A percentile compares a stretch with the other conserved stretches of the same genome.
These are phyloP conservation scores for Drosophila melanocephala DNA, from an alignment of 2,888 invertebrate species.

Conservation along the genomic window DNA sequence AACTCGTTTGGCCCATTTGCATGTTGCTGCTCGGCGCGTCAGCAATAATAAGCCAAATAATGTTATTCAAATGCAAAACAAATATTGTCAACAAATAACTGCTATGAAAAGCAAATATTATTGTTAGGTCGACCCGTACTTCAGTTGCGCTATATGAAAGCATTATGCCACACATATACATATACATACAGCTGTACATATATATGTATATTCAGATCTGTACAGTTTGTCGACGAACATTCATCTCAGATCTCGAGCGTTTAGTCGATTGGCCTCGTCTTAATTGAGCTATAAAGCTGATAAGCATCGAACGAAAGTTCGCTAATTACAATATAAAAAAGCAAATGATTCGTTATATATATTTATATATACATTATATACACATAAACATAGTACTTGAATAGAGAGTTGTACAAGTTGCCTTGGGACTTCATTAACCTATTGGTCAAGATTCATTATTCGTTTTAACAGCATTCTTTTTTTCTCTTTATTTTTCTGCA, in stretches of 20 bases:
- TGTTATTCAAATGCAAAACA: constrained; percentile 65
- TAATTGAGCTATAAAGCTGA: constrained; percentile 45
- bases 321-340: constrained; percentile 31
- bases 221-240: neutral
- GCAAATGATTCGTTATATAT: neutral
- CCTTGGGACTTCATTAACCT: neutral
- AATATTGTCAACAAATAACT: constrained; percentile 62
- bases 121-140: constrained; percentile 12
- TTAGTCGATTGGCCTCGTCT: constrained; percentile 47
- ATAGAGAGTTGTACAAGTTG: constrained; percentile 1
- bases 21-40: constrained; percentile 60
- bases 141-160: constrained; percentile 20
- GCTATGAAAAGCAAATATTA: constrained; percentile 22
- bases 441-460: constrained; percentile 8
- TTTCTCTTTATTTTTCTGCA: neutral
- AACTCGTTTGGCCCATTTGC: constrained; percentile 42
- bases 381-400: neutral
- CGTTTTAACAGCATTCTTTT: neutral
- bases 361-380: neutral
- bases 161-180: neutral
- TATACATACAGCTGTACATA: neutral
- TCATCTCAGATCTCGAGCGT: constrained; percentile 16
- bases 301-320: constrained; percentile 30
- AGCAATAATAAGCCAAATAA: constrained; percentile 65
- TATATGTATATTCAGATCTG: neutral